Conservation (phyloP, 2,113 vertebrate species). For the Shinisaurus crocodilurus region DNA sequence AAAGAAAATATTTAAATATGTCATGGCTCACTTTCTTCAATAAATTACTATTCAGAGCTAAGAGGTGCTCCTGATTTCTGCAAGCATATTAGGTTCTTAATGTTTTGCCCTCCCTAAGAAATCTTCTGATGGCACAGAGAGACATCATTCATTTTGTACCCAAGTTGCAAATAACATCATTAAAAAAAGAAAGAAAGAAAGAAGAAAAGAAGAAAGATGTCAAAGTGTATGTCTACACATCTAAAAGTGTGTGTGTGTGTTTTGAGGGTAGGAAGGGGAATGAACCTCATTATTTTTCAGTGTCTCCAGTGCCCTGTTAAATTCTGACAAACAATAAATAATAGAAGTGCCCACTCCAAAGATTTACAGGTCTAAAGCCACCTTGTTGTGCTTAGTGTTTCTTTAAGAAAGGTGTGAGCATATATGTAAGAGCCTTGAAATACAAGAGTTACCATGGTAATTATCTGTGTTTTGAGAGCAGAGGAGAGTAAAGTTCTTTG, state of each 20-base stretch:
- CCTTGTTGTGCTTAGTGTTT: conserved; percentile 77
- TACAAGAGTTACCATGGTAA: conserved; percentile 79
- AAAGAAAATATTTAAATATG: conserved; percentile 42
- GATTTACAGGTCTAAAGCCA: conserved; percentile 75
- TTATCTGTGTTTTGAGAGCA: conserved; percentile 85
- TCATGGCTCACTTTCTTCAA: conserved; percentile 48
- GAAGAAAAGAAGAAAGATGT: conserved; percentile 56
- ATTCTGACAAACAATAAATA: conserved; percentile 80
- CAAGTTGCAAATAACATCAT: conserved; percentile 64
- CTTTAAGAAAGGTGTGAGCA: conserved; percentile 83
- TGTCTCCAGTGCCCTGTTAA: conserved; percentile 70
- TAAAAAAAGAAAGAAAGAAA: too few relatives aligned
- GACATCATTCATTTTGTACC: conserved; percentile 62
- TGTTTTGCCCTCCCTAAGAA: conserved; percentile 58
- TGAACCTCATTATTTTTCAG: conserved; percentile 55
- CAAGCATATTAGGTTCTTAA: conserved; percentile 53
- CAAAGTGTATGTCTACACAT: conserved; percentile 70
- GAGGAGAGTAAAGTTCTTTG: conserved; percentile 77
- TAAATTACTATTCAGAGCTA: conserved; percentile 61
- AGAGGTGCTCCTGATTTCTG: conserved; percentile 46
- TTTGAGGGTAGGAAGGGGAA: conserved; percentile 25
- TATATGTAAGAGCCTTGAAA: conserved; percentile 73
- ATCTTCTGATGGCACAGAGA: conserved; percentile 49
- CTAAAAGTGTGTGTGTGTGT: conserved; percentile 48
- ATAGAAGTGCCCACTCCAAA: conserved; percentile 64